These are phyloP conservation scores for Harpalus rubripes DNA, from an alignment of 2,888 invertebrate species.

Conservation along the genomic window DNA sequence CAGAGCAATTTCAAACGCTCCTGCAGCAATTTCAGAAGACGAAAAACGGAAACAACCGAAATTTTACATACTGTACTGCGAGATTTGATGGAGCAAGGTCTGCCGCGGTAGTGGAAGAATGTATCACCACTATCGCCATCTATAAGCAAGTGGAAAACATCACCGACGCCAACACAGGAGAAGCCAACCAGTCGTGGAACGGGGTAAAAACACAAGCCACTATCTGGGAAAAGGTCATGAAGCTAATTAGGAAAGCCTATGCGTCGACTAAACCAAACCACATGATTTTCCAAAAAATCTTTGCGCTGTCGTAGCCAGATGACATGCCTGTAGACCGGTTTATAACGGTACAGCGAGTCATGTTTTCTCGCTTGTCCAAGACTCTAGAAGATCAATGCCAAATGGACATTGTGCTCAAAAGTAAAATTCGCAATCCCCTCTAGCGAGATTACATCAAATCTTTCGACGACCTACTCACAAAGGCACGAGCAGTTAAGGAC, in stretches of 20 bases:
- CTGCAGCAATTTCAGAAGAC: not conserved
- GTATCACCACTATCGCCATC: not conserved
- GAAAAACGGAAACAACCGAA: not conserved
- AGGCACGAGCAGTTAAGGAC: not conserved
- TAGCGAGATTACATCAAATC: not conserved
- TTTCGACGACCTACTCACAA: not conserved
- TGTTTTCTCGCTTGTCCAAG: not conserved
- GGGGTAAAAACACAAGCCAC: not conserved
- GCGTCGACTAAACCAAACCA: not conserved
- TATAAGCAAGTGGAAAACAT: not conserved
- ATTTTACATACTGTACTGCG: not conserved
- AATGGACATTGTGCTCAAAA: not conserved
- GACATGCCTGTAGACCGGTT: not conserved
- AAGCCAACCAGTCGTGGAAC: not conserved
- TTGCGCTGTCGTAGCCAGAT: not conserved
- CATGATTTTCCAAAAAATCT: not conserved
- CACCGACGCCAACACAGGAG: not conserved
- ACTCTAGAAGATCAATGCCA: not conserved
- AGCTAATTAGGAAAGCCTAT: not conserved
- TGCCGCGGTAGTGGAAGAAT: not conserved
- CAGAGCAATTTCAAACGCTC: not conserved
- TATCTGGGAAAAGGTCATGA: not conserved
- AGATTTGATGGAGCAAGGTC: not conserved
- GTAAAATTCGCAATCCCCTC: not conserved
- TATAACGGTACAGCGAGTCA: not conserved